Base-by-base conservation (phyloP, 1,140 invertebrate genomes). In the Heliconius himera region DNA sequence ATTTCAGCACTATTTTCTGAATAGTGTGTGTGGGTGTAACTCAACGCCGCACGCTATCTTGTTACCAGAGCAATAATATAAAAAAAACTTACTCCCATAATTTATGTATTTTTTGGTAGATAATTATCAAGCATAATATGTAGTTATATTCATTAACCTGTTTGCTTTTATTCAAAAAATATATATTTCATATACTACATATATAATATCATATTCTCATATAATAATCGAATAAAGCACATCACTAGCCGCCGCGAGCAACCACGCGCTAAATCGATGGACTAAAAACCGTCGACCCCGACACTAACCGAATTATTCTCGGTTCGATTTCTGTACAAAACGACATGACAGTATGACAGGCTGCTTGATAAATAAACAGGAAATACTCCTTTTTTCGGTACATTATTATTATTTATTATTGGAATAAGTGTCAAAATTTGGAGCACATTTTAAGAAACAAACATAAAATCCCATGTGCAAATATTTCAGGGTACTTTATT, bases 251-350 rank as follows among this genome's bases (percentile, higher is more conserved):
- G 91, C 92, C 91, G 75, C 80, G 81, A 88, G 92, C 92, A 79
- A 92, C 89, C 92, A 94, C 92, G 92, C 91, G 90, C 88, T 84
- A 84, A 88, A 88, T 90, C 87, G 87, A 84, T 89, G 83, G 82
- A 85, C 87, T 91, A 94, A 94, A 92, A 92, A 93, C 87, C 85
- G 83, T 88, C 87, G 90, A 93, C 91, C 91, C 88, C 88, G 89
- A 91, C 90, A 90, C 89, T 90, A 90, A 91, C 89, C 91, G 87
- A 91, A 93, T 92, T 91, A 91, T 93, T 93, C 91, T 88, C 91
- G 88, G 86, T 88, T 81, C 85, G 81, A 81, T 78, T 80, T 85
- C 81, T 83, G 85, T 56, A 78, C 76, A 66, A 66, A 66, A 66
- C 60, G 81, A 85, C 84, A 75, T 81, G 71, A 66, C 80, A 82